These are phyloP conservation scores for Oreochromis niloticus DNA, from an alignment of 2,113 vertebrate species.

Conservation along the genomic window DNA sequence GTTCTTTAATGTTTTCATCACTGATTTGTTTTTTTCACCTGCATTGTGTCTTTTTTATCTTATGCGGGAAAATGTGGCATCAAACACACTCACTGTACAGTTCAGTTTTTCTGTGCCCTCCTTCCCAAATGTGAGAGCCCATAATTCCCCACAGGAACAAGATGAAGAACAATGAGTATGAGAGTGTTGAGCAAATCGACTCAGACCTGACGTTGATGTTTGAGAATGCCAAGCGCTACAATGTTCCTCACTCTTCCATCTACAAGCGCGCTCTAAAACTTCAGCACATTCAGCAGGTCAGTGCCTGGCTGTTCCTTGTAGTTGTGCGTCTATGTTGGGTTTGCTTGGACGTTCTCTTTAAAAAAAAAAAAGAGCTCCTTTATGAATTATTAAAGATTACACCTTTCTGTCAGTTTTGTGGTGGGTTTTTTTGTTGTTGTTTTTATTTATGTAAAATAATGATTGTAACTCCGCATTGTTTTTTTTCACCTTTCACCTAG, in stretches of 20 bases:
- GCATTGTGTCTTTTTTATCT: constrained; percentile 25
- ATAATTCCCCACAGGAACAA: constrained; percentile 80
- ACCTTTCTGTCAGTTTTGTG: background rate
- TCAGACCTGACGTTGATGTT: constrained; percentile 93
- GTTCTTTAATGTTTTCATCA: background rate
- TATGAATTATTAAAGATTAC: background rate
- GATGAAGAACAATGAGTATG: constrained; percentile 93
- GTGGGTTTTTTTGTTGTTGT: background rate
- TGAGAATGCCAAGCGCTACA: constrained; percentile 97
- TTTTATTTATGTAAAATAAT: background rate
- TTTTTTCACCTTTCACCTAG: constrained; percentile 50
- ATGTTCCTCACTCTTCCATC: constrained; percentile 93
- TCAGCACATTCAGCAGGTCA: constrained; percentile 95
- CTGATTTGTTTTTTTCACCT: background rate
- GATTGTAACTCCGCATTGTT: background rate
- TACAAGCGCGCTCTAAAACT: constrained; percentile 95
- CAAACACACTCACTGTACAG: constrained; percentile 31
- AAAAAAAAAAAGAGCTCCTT: background rate
- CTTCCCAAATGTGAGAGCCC: constrained; percentile 59
- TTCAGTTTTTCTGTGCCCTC: constrained; percentile 52
- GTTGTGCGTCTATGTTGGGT: background rate
- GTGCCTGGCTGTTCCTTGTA: background rate
- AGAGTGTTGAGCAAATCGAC: constrained; percentile 90
- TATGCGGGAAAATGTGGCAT: background rate
- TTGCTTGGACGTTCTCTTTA: background rate